Base-by-base conservation (phyloP, 37 sponge, comb jelly and placozoan genomes). In the Oopsacas minuta region DNA sequence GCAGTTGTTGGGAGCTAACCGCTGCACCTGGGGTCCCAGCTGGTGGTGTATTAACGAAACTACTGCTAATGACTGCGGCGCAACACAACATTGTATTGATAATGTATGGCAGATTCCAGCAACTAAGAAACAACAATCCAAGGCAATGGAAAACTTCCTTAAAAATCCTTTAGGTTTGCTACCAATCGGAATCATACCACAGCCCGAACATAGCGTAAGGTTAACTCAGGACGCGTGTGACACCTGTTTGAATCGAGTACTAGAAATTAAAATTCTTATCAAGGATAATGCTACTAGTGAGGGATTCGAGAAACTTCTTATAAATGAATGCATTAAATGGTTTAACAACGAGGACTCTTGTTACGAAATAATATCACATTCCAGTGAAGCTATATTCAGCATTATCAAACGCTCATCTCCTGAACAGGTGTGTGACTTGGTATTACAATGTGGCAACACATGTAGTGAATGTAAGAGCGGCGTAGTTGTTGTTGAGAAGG, bases 11-110 rank as follows among this genome's bases (percentile, higher is more conserved):
- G 75, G 75, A 3, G 5, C 28, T n/a, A 61, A 61, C 75, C 75
- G 28, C 75, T 92, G 92, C 82, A 37, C 83, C 22, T 88, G 87
- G 92, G 92, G 92, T 5, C 87, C 90, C 32, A 53, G 88, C 83
- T 90, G 90, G 85, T 92, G 92, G 92, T 92, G 92, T 37, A 82
- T 82, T 61, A 83, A 36, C 38, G 36, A 75, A 0, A 53, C 69
- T 36, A 86, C 86, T 37, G 92, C 92, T 42, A 61, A 81, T 23
- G 23, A 83, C 81, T 92, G 92, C 38, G 81, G 83, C 8, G 37
- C 88, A 34, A 81, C 37, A 0, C 53, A 86, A 0, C 88, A 90
- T 81, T 92, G 92, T 82, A 30, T 34, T 17, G 81, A 90, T 12
- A 85, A 90, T 15, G 88, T 85, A 28, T 92, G 92, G 92, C 32